Conservation (phyloP, 2,113 vertebrate species). For the Prinia subflava region DNA sequence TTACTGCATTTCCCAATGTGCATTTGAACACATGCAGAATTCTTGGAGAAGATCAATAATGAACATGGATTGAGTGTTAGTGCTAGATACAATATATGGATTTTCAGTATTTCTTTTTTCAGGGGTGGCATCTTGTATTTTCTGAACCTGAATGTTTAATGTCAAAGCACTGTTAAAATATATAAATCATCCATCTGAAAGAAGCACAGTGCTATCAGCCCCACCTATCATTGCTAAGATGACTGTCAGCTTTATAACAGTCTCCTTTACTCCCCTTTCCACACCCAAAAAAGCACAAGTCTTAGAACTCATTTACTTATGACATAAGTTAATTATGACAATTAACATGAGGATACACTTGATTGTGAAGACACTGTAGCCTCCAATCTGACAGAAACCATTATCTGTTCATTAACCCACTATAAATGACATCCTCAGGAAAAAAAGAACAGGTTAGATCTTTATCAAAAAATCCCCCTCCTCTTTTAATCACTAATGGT, state of each 20-base stretch:
- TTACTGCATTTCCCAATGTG: not conserved
- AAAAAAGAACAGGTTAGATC: not conserved
- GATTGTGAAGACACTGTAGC: not conserved
- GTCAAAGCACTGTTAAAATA: not conserved
- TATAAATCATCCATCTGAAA: not conserved
- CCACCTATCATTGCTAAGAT: not conserved
- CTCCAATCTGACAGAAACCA: not conserved
- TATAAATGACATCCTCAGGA: not conserved
- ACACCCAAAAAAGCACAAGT: not conserved
- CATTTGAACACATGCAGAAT: not conserved
- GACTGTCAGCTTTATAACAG: not conserved
- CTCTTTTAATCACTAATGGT: not conserved
- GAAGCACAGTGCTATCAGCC: not conserved
- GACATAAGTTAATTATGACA: not conserved
- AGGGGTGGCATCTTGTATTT: not conserved
- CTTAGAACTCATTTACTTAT: not conserved
- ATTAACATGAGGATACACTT: not conserved
- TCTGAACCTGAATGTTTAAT: not conserved
- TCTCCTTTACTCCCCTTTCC: not conserved
- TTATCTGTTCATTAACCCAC: not conserved
- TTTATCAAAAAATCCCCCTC: not conserved
- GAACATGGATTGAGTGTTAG: not conserved
- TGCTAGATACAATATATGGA: not conserved
- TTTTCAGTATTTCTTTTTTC: not conserved
- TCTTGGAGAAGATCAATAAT: not conserved